Base-by-base conservation (phyloP, 2,888 invertebrate species). In the Acanthosepion lycidas region DNA sequence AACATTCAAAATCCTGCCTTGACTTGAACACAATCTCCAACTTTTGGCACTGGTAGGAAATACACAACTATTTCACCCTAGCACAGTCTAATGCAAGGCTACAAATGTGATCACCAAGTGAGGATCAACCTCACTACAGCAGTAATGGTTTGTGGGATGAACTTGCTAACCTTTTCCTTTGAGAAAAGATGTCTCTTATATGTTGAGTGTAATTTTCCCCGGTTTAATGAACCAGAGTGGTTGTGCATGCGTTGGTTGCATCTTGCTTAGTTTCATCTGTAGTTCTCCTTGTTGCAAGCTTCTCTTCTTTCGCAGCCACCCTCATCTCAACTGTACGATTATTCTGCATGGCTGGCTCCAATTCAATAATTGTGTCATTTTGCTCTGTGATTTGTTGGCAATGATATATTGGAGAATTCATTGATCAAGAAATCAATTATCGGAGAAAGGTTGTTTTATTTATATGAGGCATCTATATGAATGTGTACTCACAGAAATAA, bases 351-450 rank as follows among this genome's bases (percentile, higher is more conserved):
- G n/a, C n/a, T 78, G 78, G 33, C 78, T 33, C n/a, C 78, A 33
- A 78, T 78, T 78, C 78, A 78, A 78, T 33, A 78, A 78, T 78
- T 78, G 78, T 78, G 78, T n/a, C 78, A 78, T 78, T 78, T 78
- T n/a, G 78, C 33, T 78, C 78, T 18, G 78, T n/a, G 78, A 78
- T 78, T 78, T 78, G 78, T 33, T 15, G 78, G n/a, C 78, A 78
- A 78, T n/a, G n/a, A 78, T 78, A n/a, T 78, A 78, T 78, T 78
- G 78, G n/a, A 78, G 33, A 78, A 78, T 78, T 78, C n/a, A 78
- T 78, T 78, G 78, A 78, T 78, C 78, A 33, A n/a, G 78, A 78
- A 78, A 78, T 78, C 78, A 78, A 78, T 78, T 78, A 78, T 78
- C 18, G 33, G 33, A 33, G 33, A n/a, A 33, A 78, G 15, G n/a